Evolutionary conservation across 1,140 invertebrate species (phyloP), one percentile per base, ranked within the genome.

Genomic region (Chrysoperla carnea): DNA sequence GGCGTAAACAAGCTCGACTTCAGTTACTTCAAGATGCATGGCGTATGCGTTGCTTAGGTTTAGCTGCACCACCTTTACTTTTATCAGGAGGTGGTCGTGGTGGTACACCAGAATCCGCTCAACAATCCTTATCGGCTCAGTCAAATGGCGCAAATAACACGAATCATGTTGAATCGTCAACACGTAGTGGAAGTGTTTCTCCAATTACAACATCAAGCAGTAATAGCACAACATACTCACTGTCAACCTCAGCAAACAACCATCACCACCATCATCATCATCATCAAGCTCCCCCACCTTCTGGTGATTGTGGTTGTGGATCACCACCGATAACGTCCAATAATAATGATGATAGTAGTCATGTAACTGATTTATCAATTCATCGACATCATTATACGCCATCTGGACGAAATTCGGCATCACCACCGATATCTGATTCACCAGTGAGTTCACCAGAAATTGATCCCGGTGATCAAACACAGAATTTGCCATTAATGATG

Each of bases 1-100:
- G 84, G 84, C 70, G 84, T 28, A 88, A 88, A 53, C 83, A 88
- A 54, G 84, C 85, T 1, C 67, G 85, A 11, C 63, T 90, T 28
- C 84, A 88, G 52, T 62, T 90, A 29, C 66, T 88, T 9, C 85
- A 90, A 58, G 85, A 89, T 55, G 84, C 85, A 5, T 90, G 84
- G 84, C 66, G 84, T 52, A 86, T 90, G 81, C 73, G 84, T 40
- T 88, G 84, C 53, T 63, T 89, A 13, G 82, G 83, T 23, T 65
- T 87, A 36, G 77, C 70, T 3, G 65, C 73, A 11, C 68, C 72
- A 1, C 71, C 73, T 0, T 60, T 76, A 4, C 61, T 73, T 17
- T 58, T 73, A 17, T 46, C 53, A 45, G 54, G 54, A 45, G 54
- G 54, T 59, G 15, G 38, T 6, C 38, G 48, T 12, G 44, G 43